phyloP scores from a whole-genome alignment of 2,888 invertebrate species.

The Drosophila lacicola region DNA sequence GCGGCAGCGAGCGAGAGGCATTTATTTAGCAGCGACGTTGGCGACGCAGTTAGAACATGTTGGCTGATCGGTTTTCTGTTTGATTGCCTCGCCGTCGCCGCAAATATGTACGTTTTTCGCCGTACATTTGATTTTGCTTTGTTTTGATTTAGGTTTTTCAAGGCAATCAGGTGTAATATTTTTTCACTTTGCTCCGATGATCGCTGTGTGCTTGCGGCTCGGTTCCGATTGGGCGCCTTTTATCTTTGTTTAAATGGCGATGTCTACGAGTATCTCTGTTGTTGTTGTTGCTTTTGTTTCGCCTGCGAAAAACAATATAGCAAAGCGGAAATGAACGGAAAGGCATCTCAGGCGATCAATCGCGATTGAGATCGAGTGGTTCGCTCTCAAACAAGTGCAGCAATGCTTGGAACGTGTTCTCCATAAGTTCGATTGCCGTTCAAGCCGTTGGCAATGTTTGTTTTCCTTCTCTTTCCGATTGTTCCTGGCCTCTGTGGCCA shows the following conservation, averaged over 20 bases:
- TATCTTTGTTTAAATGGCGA: constrained; percentile 45
- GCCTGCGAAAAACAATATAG: constrained; percentile 53
- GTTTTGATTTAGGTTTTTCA: constrained; percentile 73
- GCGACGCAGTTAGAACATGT: constrained; percentile 73
- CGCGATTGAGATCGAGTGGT: constrained; percentile 47
- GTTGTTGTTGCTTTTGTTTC: constrained; percentile 28
- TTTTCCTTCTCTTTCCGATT: constrained; percentile 22
- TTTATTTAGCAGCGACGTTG: constrained; percentile 38
- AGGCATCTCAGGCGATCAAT: constrained; percentile 35
- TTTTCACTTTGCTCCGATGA: constrained; percentile 47
- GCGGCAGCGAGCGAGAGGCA: constrained; percentile 30
- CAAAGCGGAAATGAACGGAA: constrained; percentile 75
- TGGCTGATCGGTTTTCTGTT: constrained; percentile 65
- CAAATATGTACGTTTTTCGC: constrained; percentile 50
- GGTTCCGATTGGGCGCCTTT: constrained; percentile 76
- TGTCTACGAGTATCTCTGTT: constrained; percentile 46
- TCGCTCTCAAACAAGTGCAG: constrained; percentile 72
- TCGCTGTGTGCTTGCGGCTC: constrained; percentile 28
- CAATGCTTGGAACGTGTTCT: constrained; percentile 56
- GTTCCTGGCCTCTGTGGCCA: constrained; percentile 29
- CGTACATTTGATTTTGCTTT: constrained; percentile 65
- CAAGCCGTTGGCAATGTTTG: constrained; percentile 12
- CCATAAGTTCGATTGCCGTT: constrained; percentile 48
- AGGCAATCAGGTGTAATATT: constrained; percentile 78
- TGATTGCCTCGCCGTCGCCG: constrained; percentile 61